phyloP scores from a whole-genome alignment of 2,797 vertebrate genomes.

The Bucorvus abyssinicus region DNA sequence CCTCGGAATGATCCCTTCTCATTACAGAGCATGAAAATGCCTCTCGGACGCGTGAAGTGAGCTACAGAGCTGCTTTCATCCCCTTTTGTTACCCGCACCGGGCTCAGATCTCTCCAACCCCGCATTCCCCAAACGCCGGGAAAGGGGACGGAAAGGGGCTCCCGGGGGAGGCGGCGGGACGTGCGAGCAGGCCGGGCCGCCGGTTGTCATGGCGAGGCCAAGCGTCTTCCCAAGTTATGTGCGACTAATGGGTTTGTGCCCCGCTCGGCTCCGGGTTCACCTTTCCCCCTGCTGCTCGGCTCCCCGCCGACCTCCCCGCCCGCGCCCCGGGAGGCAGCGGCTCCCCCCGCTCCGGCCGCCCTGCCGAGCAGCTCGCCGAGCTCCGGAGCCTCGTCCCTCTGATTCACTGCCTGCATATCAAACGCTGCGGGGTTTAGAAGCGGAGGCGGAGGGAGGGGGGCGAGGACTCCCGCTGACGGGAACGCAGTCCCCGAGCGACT shows the following conservation, averaged over 20 bases:
- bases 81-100: constrained; percentile 26
- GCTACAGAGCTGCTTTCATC: constrained; percentile 7
- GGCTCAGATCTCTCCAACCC: neutral
- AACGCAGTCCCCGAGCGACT: neutral
- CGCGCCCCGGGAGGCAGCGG: neutral
- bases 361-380: neutral
- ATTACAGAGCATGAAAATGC: constrained; percentile 35
- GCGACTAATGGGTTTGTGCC: constrained; percentile 37
- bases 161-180: neutral
- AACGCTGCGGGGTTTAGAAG: neutral
- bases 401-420: neutral
- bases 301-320: constrained; percentile 19
- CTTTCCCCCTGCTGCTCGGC: neutral
- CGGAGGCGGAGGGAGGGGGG: neutral
- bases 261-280: constrained; percentile 11
- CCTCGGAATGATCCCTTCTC: constrained; percentile 12
- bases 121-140: neutral
- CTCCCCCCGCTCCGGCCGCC: neutral
- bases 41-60: constrained; percentile 33
- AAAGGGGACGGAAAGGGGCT: neutral
- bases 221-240: constrained; percentile 49
- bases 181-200: constrained; percentile 23
- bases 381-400: neutral
- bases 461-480: neutral
- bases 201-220: constrained; percentile 72